Conservation (phyloP, 2,797 vertebrate species). For the Adrianichthys oophorus region DNA sequence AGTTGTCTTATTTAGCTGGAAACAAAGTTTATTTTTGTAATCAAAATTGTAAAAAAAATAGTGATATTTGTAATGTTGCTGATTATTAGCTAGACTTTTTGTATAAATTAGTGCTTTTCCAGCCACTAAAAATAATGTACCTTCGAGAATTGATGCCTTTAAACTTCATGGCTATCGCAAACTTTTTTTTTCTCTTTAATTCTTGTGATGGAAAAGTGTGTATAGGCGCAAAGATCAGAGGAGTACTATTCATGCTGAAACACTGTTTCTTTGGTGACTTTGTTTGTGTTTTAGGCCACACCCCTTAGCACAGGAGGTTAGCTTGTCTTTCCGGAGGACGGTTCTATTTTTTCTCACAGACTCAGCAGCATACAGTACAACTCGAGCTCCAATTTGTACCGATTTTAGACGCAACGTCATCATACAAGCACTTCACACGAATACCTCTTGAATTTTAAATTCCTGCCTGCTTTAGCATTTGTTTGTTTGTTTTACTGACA, state of each 20-base stretch:
- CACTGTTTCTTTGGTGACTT: conserved; percentile 17
- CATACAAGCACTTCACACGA: conserved; percentile 77
- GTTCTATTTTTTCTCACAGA: conserved; percentile 4
- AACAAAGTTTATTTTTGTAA: too few species aligned
- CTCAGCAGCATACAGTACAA: conserved; percentile 37
- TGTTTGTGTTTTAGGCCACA: conserved; percentile 33
- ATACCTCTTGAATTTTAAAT: conserved; percentile 66
- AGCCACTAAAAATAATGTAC: too few species aligned
- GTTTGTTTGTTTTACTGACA: conserved; percentile 56
- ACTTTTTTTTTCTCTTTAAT: background rate
- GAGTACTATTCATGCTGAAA: conserved; percentile 12
- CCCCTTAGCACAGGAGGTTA: conserved; percentile 27
- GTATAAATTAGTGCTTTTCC: too few species aligned
- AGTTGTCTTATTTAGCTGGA: too few species aligned
- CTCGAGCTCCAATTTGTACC: conserved; percentile 49
- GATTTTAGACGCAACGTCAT: conserved; percentile 46
- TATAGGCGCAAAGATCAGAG: conserved; percentile 6
- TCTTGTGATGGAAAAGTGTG: conserved; percentile 47
- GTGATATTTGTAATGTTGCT: too few species aligned
- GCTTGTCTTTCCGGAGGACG: background rate
- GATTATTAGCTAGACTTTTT: too few species aligned
- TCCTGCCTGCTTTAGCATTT: conserved; percentile 68
- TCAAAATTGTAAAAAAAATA: too few species aligned
- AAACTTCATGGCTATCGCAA: background rate
- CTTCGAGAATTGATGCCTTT: background rate